Base-by-base conservation (phyloP, 2,888 invertebrate species). In the Deilephila elpenor region DNA sequence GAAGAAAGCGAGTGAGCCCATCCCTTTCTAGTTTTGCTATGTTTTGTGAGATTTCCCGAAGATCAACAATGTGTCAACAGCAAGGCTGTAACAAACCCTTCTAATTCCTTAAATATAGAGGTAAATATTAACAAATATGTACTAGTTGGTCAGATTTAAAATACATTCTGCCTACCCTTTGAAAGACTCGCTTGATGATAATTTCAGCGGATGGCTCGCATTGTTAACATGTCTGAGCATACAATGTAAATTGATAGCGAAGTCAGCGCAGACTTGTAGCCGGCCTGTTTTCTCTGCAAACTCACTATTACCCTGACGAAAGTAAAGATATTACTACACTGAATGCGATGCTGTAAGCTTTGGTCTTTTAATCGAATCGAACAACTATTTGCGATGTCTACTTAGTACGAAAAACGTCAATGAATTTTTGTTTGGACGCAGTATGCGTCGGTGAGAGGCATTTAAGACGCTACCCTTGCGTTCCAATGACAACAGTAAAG, bases 241-340 rank as follows among this genome's bases (percentile, higher is more conserved):
- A 34, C 34, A 62, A 62, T 62, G 61, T 34, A 62, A 62, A 62
- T 62, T 62, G 61, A 62, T 62, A 62, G 29, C 34, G 32, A 62
- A 62, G 5, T 62, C 25, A 25, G 60, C 17, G 3, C 44, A 67
- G 44, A 67, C 51, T 67, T 64, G 8, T 44, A 17, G 6, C 51
- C 51, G 8, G 44, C 20, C 64, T 44, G 51, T 44, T 67, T 67
- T 67, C 51, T 67, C 51, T 67, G 14, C 51, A 67, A 51, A 67
- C 51, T 67, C 25, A 67, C 67, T 14, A 67, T 25, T 51, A 51
- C 20, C 67, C 25, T 25, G 67, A 51, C 67, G 0, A 2, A 5
- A 17, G 5, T 51, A 51, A 67, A 51, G 20, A 19, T 8, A 11
- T 44, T 4, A 44, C 44, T 20, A 25, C 25, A 67, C 44, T 44